Evolutionary conservation across 2,888 invertebrate genomes (phyloP).

Genomic region (Operophtera brumata): DNA sequence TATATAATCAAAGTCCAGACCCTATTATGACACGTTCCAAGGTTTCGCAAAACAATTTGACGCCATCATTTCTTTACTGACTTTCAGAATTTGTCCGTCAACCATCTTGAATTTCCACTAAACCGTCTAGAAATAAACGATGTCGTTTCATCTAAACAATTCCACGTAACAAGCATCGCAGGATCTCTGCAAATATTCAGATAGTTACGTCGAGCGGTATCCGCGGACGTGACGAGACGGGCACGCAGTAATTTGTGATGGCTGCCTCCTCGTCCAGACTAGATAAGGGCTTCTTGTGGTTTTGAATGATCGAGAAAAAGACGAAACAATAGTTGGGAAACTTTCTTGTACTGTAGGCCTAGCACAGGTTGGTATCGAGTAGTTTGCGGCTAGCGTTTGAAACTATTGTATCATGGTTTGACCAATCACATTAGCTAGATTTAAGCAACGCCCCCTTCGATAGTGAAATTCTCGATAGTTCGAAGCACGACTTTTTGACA

Average conservation of each 20-base stretch:
- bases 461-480: no score
- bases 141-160: constrained; percentile 25
- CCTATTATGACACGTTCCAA: not conserved
- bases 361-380: constrained; percentile 16
- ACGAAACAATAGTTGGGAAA: constrained; percentile 7
- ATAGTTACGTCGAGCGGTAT: constrained; percentile 27
- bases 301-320: constrained; percentile 4
- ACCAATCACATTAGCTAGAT: no score
- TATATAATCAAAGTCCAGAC: not conserved
- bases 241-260: constrained; percentile 31
- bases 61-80: not conserved
- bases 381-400: no score
- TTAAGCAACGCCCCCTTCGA: no score
- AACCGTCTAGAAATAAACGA: constrained; percentile 21
- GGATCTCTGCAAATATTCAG: constrained; percentile 26
- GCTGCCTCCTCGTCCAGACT: constrained; percentile 23
- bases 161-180: constrained; percentile 16
- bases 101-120: constrained; percentile 11
- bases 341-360: constrained; percentile 5
- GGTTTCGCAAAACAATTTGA: not conserved
- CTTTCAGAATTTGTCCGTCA: not conserved
- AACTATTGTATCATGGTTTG: no score
- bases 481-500: no score
- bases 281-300: constrained; percentile 29
- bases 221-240: constrained; percentile 28